Evolutionary conservation across 2,113 vertebrate genomes (phyloP), one percentile per base, ranked within the genome.

Genomic region (Dicrurus megarhynchus): DNA sequence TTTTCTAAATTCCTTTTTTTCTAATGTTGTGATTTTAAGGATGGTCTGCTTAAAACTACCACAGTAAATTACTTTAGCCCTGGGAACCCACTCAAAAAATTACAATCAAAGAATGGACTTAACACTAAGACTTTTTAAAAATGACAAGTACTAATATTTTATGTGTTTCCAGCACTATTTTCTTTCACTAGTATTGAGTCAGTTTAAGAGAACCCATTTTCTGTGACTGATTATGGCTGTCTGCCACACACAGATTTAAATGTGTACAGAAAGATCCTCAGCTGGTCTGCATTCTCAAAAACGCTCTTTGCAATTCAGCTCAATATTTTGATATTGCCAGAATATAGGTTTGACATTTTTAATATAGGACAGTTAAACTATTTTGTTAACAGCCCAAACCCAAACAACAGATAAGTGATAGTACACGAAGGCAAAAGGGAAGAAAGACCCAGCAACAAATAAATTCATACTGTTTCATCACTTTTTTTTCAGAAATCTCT

Each of bases 21-120:
- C 35, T 75, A 50, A 39, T 21, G 12, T 11, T n/a, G 6, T 33
- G 87, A 89, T 91, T 97, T 94, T 95, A 93, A 94, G 56, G 70
- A 94, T 87, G 57, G 91, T 95, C 59, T 96, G 79, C 68, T 97
- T 94, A 96, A 97, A 95, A 20, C 30, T 70, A 77, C 21, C 44
- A 79, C 60, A 89, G 50, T 24, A 87, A 95, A 88, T 90, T 68
- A 94, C 53, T 90, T 82, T 77, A 94, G 82, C 94, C 50, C 42
- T 78, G 76, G 69, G 68, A 96, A 96, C 42, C 64, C 78, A 89
- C 63, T 82, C 32, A 86, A 71, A 59, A 64, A 26, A 41, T 16
- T 33, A 23, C 27, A 41, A 35, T 23, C 24, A 64, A 42, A 83
- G 22, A 78, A 44, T 7, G 7, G 4, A 56, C 37, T 16, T 15